Evolutionary conservation across 1,140 invertebrate genomes (phyloP).

Genomic region (Papilio polyxenes): DNA sequence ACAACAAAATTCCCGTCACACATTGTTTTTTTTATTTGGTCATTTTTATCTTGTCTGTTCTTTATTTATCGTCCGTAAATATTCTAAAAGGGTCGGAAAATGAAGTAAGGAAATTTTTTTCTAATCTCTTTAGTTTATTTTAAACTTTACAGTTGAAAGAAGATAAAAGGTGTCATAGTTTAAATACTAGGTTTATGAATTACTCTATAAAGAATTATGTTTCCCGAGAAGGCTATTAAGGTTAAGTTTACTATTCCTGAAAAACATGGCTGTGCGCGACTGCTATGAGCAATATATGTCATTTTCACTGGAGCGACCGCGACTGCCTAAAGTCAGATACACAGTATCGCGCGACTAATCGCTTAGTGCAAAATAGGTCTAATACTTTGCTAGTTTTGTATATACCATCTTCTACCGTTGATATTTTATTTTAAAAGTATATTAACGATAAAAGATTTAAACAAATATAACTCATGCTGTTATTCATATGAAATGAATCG

Average conservation of each 20-base stretch:
- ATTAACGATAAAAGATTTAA: constrained; percentile 43
- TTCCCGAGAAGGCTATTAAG: too few relatives aligned
- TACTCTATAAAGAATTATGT: too few relatives aligned
- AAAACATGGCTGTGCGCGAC: too few relatives aligned
- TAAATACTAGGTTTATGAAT: too few relatives aligned
- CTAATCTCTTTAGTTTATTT: too few relatives aligned
- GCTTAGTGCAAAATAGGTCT: not conserved
- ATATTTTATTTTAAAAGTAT: not conserved
- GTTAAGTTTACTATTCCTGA: too few relatives aligned
- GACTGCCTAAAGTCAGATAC: too few relatives aligned
- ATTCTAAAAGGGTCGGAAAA: not conserved
- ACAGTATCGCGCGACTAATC: not conserved
- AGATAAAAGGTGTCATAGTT: too few relatives aligned
- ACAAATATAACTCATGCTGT: constrained; percentile 43
- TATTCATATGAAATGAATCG: constrained; percentile 50
- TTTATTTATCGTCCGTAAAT: not conserved
- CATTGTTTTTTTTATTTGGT: not conserved
- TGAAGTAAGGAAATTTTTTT: not conserved
- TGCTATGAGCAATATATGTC: too few relatives aligned
- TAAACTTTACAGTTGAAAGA: too few relatives aligned
- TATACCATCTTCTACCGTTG: not conserved
- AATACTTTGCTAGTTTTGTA: not conserved
- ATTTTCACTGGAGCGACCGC: too few relatives aligned
- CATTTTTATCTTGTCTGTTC: not conserved
- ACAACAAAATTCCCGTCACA: constrained; percentile 46